Base-by-base conservation (phyloP, 2,797 vertebrate species). In the Manis pentadactyla region DNA sequence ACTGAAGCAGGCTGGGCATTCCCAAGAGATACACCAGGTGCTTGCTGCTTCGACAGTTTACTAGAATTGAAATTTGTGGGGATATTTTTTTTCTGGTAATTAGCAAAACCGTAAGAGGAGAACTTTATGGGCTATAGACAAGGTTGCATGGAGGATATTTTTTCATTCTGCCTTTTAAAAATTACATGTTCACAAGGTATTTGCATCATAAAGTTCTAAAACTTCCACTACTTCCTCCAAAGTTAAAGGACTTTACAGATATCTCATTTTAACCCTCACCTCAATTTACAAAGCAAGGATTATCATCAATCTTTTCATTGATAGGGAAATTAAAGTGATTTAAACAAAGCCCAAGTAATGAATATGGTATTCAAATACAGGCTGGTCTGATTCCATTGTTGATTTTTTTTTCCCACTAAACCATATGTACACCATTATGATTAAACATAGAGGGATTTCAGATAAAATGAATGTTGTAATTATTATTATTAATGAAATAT, bases 1-100 rank as follows among this genome's bases (percentile, higher is more conserved):
- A 68, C 92, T 29, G 84, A 83, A 82, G 39, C 96, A 78, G 94
- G 83, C 79, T 53, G n/a, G 0, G 11, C 27, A 79, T 59, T 94
- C 97, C 78, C 97, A 77, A 92, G 97, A 97, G 78, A 86, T 31
- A 69, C 6, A 17, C 23, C 82, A 63, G 89, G 93, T 90, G 96
- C 94, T 39, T n/a, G 74, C 46, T 96, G 79, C 87, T 98, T 78
- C 55, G 1, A 89, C 46, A 92, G 95, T 86, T 98, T 96, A 68
- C 90, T 94, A 87, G 95, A 96, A 96, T 25, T 93, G 73, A 78
- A 95, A 75, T 61, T 64, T 55, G 90, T 49, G 59, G 37, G 21
- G 49, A 84, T 55, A 66, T 96, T 94, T 93, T 89, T 93, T 83
- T 94, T 78, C 53, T 37, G 1, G 0, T 61, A 55, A 61, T 79